These are phyloP conservation scores for Mercenaria mercenaria DNA, from an alignment of 1,140 invertebrate genomes.

Conservation along the genomic window DNA sequence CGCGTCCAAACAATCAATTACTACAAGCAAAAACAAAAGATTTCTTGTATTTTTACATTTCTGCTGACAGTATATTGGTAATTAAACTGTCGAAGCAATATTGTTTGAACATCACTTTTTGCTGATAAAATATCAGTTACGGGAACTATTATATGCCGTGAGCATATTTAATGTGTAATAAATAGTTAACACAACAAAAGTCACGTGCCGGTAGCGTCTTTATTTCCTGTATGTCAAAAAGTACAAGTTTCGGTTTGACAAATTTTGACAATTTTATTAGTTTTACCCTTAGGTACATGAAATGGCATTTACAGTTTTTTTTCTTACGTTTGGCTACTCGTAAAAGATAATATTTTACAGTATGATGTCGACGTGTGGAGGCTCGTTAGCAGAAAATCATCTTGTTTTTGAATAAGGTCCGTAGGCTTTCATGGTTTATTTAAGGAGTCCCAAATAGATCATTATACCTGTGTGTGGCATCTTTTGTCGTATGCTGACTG, in stretches of 20 bases:
- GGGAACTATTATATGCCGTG: neutral
- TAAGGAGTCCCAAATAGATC: no score
- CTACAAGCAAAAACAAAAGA: neutral
- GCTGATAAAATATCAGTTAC: neutral
- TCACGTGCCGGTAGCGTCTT: conserved; percentile 9
- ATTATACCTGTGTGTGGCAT: no score
- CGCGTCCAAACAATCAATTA: neutral
- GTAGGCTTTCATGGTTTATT: no score
- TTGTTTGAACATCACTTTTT: neutral
- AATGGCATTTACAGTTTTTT: neutral
- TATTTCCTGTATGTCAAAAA: conserved; percentile 5
- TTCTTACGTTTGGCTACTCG: no score
- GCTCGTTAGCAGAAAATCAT: no score
- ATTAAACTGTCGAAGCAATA: conserved; percentile 6
- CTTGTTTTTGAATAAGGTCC: no score
- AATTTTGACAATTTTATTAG: conserved; percentile 31
- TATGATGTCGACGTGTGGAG: no score
- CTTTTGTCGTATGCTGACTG: no score
- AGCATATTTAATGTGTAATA: conserved; percentile 28
- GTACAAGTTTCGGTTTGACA: conserved; percentile 8
- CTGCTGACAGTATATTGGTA: neutral
- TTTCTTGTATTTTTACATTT: neutral
- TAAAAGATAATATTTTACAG: no score
- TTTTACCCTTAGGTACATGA: conserved; percentile 9
- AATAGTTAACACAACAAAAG: conserved; percentile 2